phyloP scores from a whole-genome alignment of 1,140 invertebrate genomes.

The Copidosoma floridanum region DNA sequence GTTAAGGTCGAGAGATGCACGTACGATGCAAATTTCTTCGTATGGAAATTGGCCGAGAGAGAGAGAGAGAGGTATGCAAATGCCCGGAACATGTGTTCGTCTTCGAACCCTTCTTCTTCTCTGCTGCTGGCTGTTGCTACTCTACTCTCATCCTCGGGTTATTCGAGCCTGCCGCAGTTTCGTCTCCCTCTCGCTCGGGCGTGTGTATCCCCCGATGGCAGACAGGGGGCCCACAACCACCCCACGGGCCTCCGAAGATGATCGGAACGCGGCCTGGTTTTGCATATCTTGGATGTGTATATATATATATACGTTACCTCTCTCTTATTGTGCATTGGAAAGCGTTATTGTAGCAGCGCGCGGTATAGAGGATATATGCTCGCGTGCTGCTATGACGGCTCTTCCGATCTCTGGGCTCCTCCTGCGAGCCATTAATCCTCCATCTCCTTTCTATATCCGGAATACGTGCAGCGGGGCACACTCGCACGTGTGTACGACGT shows the following conservation, averaged over 20 bases:
- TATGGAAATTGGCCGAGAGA: conserved; percentile 50
- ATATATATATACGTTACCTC: too few species aligned
- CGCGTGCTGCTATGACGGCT: not conserved
- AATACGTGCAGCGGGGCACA: not conserved
- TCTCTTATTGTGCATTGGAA: conserved; percentile 52
- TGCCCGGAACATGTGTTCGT: conserved; percentile 53
- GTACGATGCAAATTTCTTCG: conserved; percentile 55
- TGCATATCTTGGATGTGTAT: conserved; percentile 58
- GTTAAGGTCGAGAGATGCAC: conserved; percentile 35
- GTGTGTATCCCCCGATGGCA: conserved; percentile 18
- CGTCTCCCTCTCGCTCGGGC: not conserved
- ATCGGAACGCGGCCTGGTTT: conserved; percentile 51
- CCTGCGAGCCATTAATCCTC: conserved; percentile 55
- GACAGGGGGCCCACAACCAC: conserved; percentile 26
- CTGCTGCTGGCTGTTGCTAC: too few species aligned
- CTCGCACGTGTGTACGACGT: not conserved
- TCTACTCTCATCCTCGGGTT: conserved; percentile 33
- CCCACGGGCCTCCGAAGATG: conserved; percentile 48
- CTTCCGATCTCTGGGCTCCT: conserved; percentile 10
- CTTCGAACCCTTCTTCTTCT: conserved; percentile 52
- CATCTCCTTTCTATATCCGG: conserved; percentile 50
- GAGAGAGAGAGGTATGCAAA: conserved; percentile 47
- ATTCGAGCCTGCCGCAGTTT: too few species aligned
- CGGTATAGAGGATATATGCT: not conserved
- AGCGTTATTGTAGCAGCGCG: conserved; percentile 33